These are phyloP conservation scores for Drosophila grimshawi DNA, from an alignment of 1,140 invertebrate genomes.

Conservation along the genomic window DNA sequence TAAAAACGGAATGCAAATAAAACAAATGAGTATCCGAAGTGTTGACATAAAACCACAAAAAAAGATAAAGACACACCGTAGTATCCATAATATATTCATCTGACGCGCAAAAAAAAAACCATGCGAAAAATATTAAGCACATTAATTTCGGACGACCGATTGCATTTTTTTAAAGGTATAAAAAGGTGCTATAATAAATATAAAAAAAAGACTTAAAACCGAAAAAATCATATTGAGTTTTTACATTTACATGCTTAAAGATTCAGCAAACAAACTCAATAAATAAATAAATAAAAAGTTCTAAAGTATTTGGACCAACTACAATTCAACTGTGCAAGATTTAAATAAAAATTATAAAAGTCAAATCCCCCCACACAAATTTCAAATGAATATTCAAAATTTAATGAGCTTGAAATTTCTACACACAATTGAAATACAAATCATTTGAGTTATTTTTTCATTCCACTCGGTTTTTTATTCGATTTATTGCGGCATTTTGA, in stretches of 20 bases:
- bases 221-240: too few species aligned
- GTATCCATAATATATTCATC: conserved; percentile 1
- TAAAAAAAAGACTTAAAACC: not conserved
- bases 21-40: conserved; percentile 40
- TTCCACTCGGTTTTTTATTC: conserved; percentile 14
- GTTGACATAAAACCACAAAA: conserved; percentile 32
- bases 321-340: not conserved
- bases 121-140: conserved; percentile 10
- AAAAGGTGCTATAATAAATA: not conserved
- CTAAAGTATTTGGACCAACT: not conserved
- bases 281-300: not conserved
- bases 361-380: conserved; percentile 30
- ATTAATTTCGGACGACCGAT: conserved; percentile 13
- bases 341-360: not conserved
- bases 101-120: not conserved
- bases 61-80: not conserved
- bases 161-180: not conserved
- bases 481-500: conserved; percentile 3
- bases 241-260: too few species aligned
- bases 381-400: conserved; percentile 54
- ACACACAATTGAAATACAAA: conserved; percentile 55
- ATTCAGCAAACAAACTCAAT: not conserved
- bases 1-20: conserved; percentile 11
- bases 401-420: conserved; percentile 67
- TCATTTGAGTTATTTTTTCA: conserved; percentile 36